A percentile compares a stretch with the other conserved stretches of the same genome.
Evolutionary conservation across 1,140 invertebrate genomes (phyloP).

Genomic region (Plutomurus gul): DNA sequence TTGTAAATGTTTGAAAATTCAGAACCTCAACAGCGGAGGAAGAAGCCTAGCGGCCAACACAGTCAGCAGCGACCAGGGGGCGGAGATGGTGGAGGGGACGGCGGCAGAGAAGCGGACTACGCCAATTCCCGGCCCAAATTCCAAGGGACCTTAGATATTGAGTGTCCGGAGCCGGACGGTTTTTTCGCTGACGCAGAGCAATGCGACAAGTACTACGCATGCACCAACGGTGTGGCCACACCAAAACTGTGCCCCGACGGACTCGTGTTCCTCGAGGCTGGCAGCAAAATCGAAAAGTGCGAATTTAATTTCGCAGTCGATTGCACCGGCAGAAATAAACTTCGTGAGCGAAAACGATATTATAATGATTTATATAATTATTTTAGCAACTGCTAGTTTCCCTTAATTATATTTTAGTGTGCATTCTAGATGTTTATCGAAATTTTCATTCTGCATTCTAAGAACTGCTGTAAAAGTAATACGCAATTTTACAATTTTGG

Average conservation of each 20-base stretch:
- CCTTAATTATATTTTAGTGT: background rate
- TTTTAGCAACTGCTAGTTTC: no score
- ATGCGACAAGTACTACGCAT: slow-evolving; percentile 90
- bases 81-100: no score
- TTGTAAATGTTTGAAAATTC: background rate
- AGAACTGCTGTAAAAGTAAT: no score
- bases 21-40: background rate
- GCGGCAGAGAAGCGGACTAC: background rate
- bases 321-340: slow-evolving; percentile 35
- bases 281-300: slow-evolving; percentile 79
- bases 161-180: slow-evolving; percentile 78
- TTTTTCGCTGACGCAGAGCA: slow-evolving; percentile 83
- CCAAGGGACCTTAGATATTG: background rate
- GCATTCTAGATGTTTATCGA: no score
- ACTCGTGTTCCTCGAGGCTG: slow-evolving; percentile 88
- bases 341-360: slow-evolving; percentile 40
- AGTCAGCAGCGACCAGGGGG: background rate
- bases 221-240: slow-evolving; percentile 62
- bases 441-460: no score
- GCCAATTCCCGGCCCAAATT: background rate
- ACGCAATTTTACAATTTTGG: no score
- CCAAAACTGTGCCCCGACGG: slow-evolving; percentile 69
- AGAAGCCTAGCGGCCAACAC: background rate
- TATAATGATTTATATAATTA: background rate
- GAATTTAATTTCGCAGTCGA: slow-evolving; percentile 60